Base-by-base conservation (phyloP, 35 echinoderm and acorn worm species). In the Acanthaster planci region DNA sequence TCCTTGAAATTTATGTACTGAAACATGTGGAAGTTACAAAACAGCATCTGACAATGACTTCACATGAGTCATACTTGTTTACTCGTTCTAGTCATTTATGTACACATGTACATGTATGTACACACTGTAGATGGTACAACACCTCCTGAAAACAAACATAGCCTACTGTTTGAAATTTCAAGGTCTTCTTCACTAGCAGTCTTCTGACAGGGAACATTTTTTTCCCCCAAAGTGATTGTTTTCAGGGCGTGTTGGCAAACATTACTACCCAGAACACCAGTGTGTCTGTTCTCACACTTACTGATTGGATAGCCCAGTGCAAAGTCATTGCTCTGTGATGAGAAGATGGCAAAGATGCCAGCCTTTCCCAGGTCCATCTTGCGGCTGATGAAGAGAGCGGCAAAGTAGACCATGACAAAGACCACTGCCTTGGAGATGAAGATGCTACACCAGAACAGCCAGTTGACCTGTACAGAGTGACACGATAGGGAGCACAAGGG, bases 251-350 rank as follows among this genome's bases (percentile, higher is more conserved):
- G 55, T 57, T 68, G 60, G 36, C 8, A 37, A 37, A 23, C 4
- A 27, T 26, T 39, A 31, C 8, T 37, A 10, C 31, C 32, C 8
- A 31, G 35, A 37, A 18, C 22, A 10, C 39, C 31, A 39, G 16
- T 31, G 18, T 26, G 32, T 78, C 31, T 19, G 32, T 10, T 68
- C n/a, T 27, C 17, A 8, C 37, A 90, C 89, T 92, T 82, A 91
- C 89, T 84, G 5, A 97, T 89, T 22, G 93, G 93, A 54, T 92
- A 97, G 8, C 93, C 93, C 22, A 97, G 82, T 30, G 93, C 93
- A 89, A 97, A 97, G 82, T 97, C 93, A 56, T 97, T 97, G 37
- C 85, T 97, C 60, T 97, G 93, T 5, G 93, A 92, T 36, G 89
- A 80, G 67, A 92, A 92, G 23, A 97, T 84, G 36, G 85, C 51